These are phyloP conservation scores for Tragopan temminckii DNA, from an alignment of 2,797 vertebrate genomes.

Conservation along the genomic window DNA sequence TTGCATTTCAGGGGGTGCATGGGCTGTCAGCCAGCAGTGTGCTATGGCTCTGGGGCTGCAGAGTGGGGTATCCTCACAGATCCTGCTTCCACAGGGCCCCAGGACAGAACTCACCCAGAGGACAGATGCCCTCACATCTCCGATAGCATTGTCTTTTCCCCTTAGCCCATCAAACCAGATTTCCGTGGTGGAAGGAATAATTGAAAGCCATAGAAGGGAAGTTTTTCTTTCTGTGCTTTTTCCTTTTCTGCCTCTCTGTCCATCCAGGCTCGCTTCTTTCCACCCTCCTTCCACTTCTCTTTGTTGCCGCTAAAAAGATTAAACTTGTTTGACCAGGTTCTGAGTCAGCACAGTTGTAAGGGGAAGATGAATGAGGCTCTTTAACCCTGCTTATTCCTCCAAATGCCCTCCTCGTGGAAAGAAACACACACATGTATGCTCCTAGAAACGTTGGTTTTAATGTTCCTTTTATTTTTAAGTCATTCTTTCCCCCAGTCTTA, in stretches of 20 bases:
- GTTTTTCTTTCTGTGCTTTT: constrained; percentile 33
- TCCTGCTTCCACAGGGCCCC: rapidly evolving
- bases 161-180: not conserved
- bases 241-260: constrained; percentile 34
- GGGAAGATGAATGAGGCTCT: constrained; percentile 72
- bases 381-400: constrained; percentile 68
- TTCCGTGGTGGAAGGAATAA: not conserved
- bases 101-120: not conserved
- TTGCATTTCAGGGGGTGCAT: not conserved
- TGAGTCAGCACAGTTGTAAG: constrained; percentile 74
- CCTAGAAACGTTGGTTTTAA: constrained; percentile 53
- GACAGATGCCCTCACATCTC: not conserved
- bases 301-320: constrained; percentile 68
- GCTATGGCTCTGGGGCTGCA: not conserved
- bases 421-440: constrained; percentile 50
- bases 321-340: constrained; percentile 73
- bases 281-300: constrained; percentile 54
- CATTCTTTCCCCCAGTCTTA: constrained; percentile 61
- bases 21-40: not conserved
- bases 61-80: not conserved
- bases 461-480: constrained; percentile 68
- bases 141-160: not conserved
- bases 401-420: constrained; percentile 59
- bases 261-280: constrained; percentile 51
- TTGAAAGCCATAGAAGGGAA: constrained; percentile 16